Conservation (phyloP, 2,888 invertebrate species). For the Polyommatus icarus region DNA sequence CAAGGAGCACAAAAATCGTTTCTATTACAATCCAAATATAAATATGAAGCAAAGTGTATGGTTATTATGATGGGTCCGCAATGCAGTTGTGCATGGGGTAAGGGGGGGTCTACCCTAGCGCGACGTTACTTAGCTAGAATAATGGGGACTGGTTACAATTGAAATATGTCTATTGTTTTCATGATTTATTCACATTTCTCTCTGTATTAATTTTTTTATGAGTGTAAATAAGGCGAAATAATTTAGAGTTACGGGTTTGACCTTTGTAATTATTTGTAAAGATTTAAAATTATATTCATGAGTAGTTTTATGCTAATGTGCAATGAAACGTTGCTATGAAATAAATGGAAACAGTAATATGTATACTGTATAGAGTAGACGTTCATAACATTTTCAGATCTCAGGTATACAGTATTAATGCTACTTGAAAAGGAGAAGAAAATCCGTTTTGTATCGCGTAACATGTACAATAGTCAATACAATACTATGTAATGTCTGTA, state of each 20-base stretch:
- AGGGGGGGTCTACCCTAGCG: conserved; percentile 43
- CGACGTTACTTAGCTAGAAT: conserved; percentile 31
- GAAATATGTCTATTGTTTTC: conserved; percentile 32
- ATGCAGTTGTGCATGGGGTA: conserved; percentile 75
- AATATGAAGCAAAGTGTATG: conserved; percentile 67
- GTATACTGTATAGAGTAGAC: too few species aligned
- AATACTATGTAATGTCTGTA: too few species aligned
- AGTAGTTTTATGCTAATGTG: not conserved
- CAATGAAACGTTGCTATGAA: not conserved
- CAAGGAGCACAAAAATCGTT: not conserved
- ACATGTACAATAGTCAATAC: not conserved
- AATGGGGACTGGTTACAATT: conserved; percentile 33
- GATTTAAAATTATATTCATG: not conserved
- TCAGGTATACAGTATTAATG: not conserved
- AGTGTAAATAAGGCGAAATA: conserved; percentile 20
- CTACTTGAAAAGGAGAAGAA: not conserved
- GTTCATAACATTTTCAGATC: not conserved
- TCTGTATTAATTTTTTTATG: conserved; percentile 1
- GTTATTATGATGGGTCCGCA: conserved; percentile 75
- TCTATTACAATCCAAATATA: conserved; percentile 61
- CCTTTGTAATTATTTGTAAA: not conserved
- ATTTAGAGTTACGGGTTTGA: not conserved
- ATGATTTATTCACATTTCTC: conserved; percentile 28
- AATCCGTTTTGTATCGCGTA: not conserved
- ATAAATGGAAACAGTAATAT: too few species aligned